Percentiles rank a stretch among this genome's conserved stretches.
These are phyloP conservation scores for Galendromus occidentalis DNA, from an alignment of 1,140 invertebrate genomes.

Conservation along the genomic window DNA sequence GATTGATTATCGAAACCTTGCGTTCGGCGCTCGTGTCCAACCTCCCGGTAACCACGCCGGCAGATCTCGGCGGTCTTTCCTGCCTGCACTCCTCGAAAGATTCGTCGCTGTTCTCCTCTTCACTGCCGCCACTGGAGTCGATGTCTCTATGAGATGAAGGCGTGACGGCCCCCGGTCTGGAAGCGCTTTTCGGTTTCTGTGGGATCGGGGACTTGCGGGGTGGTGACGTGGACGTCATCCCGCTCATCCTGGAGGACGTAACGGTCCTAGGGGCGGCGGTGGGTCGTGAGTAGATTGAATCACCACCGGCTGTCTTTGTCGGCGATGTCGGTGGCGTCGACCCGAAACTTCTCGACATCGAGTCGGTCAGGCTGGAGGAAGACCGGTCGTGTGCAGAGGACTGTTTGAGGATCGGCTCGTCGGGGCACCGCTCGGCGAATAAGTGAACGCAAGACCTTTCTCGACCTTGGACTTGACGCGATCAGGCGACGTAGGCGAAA, in stretches of 20 bases:
- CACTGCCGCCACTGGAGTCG: conserved; percentile 56
- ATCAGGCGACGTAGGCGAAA: conserved; percentile 13
- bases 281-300: conserved; percentile 9
- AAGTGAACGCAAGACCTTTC: conserved; percentile 21
- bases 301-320: not conserved
- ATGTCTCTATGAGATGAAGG: conserved; percentile 35
- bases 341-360: conserved; percentile 13
- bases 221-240: not conserved
- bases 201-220: not conserved
- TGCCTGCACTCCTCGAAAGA: conserved; percentile 6
- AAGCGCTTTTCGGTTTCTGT: not conserved
- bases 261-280: conserved; percentile 11
- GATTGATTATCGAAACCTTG: conserved; percentile 10
- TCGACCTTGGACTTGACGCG: conserved; percentile 1
- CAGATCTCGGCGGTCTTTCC: not conserved
- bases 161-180: not conserved
- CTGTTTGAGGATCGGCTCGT: not conserved
- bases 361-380: conserved; percentile 7
- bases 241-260: not conserved
- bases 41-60: not conserved
- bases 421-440: conserved; percentile 16
- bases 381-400: not conserved
- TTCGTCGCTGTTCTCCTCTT: conserved; percentile 21
- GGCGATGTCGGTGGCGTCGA: conserved; percentile 8
- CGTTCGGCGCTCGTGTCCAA: conserved; percentile 8